Evolutionary conservation across 2,797 vertebrate species (phyloP), one percentile per base, ranked within the genome.

Genomic region (Microhierax caerulescens): DNA sequence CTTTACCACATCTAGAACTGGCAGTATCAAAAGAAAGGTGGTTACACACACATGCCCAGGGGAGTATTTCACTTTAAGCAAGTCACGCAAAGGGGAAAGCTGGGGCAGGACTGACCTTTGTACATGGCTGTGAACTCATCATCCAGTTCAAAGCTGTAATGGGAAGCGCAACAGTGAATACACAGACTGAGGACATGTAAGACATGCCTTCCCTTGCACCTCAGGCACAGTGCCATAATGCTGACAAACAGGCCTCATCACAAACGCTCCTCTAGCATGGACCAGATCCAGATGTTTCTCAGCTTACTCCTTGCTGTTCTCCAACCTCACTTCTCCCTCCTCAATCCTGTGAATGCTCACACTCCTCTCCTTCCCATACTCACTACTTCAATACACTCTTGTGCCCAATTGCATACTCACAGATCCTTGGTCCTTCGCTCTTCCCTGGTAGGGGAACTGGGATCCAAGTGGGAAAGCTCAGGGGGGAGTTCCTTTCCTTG

Each of bases 71-170:
- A 22, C 8, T 57, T 24, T 10, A 45, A 84, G 47, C 15, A 50
- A 54, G 21, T 63, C 56, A 41, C 1, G 9, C 19, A 48, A 75
- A 85, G 32, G 36, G 61, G 51, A 27, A 73, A 50, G 16, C 45
- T 59, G 83, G 45, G 47, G 21, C 51, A 68, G 51, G 56, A 97
- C 95, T 83, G 95, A 99, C 99, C 99, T 99, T 99, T 99, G 94
- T 99, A 99, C 94, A 99, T 98, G 92, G 99, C 99, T 5, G 99
- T 99, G 97, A 99, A 99, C 95, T 99, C 99, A 8, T 99, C 99
- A 8, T 99, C 99, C 80, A 99, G 97, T 90, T 99, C 99, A 97
- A 99, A 99, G 97, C 99, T 99, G 98, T 70, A 98, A 98, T 7
- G 15, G 82, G 18, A 98, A 96, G 74, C 11, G 4, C 39, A 93